These are phyloP conservation scores for Anniella stebbinsi DNA, from an alignment of 2,797 vertebrate genomes.

Conservation along the genomic window DNA sequence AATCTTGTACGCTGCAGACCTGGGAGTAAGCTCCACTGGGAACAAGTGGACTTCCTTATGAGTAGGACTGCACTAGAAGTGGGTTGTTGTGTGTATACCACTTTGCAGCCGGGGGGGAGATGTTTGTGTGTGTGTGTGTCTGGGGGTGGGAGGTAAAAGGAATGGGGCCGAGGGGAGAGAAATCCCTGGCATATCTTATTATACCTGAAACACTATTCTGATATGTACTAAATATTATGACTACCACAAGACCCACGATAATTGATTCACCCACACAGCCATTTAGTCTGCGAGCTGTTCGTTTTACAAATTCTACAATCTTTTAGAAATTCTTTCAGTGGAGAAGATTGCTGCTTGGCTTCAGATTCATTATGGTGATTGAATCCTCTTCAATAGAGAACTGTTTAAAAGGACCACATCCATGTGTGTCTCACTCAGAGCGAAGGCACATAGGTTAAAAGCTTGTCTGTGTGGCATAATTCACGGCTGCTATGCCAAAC, in stretches of 20 bases:
- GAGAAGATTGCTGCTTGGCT: constrained; percentile 91
- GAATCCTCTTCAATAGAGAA: constrained; percentile 94
- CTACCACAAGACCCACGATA: constrained; percentile 85
- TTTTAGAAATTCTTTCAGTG: constrained; percentile 94
- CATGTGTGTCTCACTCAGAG: constrained; percentile 84
- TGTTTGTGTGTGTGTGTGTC: not conserved
- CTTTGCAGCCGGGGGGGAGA: constrained; percentile 64
- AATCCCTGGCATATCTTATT: constrained; percentile 80
- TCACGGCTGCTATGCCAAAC: constrained; percentile 90
- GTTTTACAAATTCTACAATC: constrained; percentile 95
- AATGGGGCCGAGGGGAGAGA: not conserved
- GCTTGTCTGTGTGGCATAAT: constrained; percentile 92
- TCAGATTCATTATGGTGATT: constrained; percentile 95
- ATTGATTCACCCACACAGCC: constrained; percentile 91
- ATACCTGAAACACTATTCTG: constrained; percentile 88
- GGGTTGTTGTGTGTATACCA: constrained; percentile 68
- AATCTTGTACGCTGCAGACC: not conserved
- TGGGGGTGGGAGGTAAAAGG: not conserved
- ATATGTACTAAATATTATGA: constrained; percentile 90
- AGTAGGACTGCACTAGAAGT: constrained; percentile 33
- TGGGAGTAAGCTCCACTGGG: not conserved
- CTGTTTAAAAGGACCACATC: constrained; percentile 87
- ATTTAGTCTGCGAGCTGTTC: constrained; percentile 91
- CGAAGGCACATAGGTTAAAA: constrained; percentile 91
- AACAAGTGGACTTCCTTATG: not conserved